Conservation (phyloP, 2,113 vertebrate genomes). For the Spermophilus dauricus region DNA sequence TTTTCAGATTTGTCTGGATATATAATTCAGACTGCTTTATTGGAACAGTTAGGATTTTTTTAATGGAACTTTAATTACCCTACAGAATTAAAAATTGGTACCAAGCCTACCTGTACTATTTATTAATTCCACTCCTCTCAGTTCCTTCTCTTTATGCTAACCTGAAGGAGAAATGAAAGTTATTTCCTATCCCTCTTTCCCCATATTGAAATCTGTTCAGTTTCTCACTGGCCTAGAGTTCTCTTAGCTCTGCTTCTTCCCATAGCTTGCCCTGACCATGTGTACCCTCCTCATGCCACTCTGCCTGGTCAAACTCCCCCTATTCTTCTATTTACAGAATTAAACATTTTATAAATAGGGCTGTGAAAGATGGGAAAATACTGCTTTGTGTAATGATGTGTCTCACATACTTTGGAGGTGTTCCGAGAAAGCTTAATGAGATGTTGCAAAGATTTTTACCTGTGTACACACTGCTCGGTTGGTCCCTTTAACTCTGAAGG, state of each 20-base stretch:
- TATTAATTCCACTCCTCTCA: not conserved
- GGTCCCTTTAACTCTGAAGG: not conserved
- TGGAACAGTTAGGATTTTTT: not conserved
- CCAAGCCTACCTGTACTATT: not conserved
- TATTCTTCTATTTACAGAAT: not conserved
- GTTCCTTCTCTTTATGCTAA: not conserved
- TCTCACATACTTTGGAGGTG: not conserved
- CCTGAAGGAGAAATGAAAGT: not conserved
- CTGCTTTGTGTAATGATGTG: not conserved
- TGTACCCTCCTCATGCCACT: not conserved
- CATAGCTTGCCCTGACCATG: not conserved
- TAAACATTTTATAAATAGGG: not conserved
- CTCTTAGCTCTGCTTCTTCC: not conserved
- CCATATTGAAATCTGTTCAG: not conserved
- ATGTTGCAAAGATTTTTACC: not conserved
- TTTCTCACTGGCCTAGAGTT: not conserved
- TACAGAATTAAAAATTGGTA: not conserved
- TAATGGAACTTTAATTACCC: not conserved
- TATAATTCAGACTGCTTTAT: conserved; percentile 49
- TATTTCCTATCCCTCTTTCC: not conserved
- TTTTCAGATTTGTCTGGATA: conserved; percentile 63
- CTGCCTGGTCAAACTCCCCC: not conserved
- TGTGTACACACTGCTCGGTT: too few species aligned
- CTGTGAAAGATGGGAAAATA: not conserved
- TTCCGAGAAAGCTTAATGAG: not conserved